These are phyloP conservation scores for Phasia obesa DNA, from an alignment of 2,888 invertebrate species.

Conservation along the genomic window DNA sequence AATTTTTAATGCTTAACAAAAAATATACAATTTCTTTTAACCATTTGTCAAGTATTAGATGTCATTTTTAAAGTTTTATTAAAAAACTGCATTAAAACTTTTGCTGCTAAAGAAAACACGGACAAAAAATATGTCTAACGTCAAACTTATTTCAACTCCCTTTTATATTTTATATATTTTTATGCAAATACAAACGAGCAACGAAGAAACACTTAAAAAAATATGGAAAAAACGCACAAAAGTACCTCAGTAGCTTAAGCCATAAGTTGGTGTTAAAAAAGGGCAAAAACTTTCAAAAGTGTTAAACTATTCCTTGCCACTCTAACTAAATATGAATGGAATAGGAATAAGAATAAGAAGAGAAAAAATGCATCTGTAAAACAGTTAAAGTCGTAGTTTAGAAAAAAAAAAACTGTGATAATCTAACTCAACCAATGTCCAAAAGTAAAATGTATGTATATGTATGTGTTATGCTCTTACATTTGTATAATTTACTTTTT, in stretches of 20 bases:
- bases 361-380: background rate
- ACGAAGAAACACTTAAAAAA: slow-evolving; percentile 64
- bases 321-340: slow-evolving; percentile 33
- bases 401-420: background rate
- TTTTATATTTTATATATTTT: background rate
- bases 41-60: slow-evolving; percentile 55
- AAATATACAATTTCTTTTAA: slow-evolving; percentile 15
- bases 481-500: background rate
- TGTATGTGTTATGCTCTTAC: background rate
- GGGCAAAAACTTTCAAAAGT: slow-evolving; percentile 60
- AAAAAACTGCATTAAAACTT: slow-evolving; percentile 64
- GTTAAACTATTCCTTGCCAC: slow-evolving; percentile 11
- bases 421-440: background rate
- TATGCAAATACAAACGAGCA: slow-evolving; percentile 12
- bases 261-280: slow-evolving; percentile 39
- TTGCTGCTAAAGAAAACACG: slow-evolving; percentile 12
- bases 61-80: slow-evolving; percentile 60
- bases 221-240: slow-evolving; percentile 63
- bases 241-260: slow-evolving; percentile 51
- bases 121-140: slow-evolving; percentile 48
- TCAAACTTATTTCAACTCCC: slow-evolving; percentile 36
- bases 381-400: background rate
- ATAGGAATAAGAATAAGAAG: slow-evolving; percentile 8
- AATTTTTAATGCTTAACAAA: too few species aligned
- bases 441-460: background rate